Evolutionary conservation across 2,113 vertebrate species (phyloP), one percentile per base, ranked within the genome.

Genomic region (Helogale parvula): DNA sequence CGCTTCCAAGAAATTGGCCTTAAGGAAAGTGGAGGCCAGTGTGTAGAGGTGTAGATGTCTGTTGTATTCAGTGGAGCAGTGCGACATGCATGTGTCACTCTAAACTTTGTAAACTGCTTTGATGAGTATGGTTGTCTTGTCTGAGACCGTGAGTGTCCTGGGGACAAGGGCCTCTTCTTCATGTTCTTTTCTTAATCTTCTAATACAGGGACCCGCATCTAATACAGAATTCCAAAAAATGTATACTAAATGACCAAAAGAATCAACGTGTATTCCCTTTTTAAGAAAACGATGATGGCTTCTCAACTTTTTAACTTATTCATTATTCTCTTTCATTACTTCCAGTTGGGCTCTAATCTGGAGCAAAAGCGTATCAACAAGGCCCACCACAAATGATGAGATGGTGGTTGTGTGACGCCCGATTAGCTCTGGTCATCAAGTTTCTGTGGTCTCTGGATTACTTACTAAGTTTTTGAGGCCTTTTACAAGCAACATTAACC

Each of bases 401-500:
- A 41, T n/a, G 35, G 84, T 65, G 38, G 38, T 15, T 7, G n/a
- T 23, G n/a, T 19, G 69, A 88, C 11, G 69, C n/a, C 54, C 69
- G 88, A 25, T 85, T 80, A 95, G 74, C 69, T 66, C 76, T 93
- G 81, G 38, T 77, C 60, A 14, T 88, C 84, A 76, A 41, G 27
- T 90, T 95, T 88, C 97, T 90, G 57, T 95, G 79, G 74, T 87
- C 74, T 27, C 31, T 2, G 13, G 35, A 81, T 54, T 96, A 79
- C 74, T 80, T 93, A 71, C 94, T 93, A 83, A 96, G 86, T 81
- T 96, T 89, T 29, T 1, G 0, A 91, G 86, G 35, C 68, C 69
- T 96, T 96, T 95, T 74, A 68, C 16, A 96, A 79, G 90, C 85
- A 50, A 50, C 85, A 35, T 96, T 95, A 97, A 92, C 93, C 94